phyloP scores from a whole-genome alignment of 2,113 vertebrate species.

The Perognathus longimembris region DNA sequence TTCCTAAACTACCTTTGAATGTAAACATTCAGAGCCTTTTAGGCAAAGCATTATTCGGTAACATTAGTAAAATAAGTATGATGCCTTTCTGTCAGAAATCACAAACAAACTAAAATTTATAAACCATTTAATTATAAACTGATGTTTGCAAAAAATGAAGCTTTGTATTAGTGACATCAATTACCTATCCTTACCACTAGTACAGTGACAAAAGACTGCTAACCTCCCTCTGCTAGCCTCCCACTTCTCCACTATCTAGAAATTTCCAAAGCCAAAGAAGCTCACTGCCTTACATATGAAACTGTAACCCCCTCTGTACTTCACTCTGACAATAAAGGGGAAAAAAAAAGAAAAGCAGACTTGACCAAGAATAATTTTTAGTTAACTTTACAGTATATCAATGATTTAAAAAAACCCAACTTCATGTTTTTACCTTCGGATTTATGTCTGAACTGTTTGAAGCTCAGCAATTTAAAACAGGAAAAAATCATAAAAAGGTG shows the following conservation, averaged over 20 bases:
- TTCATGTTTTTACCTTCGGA: background rate
- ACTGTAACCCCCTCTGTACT: too few species aligned
- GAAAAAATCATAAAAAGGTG: background rate
- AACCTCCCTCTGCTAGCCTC: too few species aligned
- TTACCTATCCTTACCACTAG: background rate
- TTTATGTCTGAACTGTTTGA: background rate
- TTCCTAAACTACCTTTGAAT: background rate
- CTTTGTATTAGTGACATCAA: background rate
- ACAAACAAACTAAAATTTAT: background rate
- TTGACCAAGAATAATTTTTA: background rate
- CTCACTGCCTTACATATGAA: too few species aligned
- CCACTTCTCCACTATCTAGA: background rate
- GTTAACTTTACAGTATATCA: background rate
- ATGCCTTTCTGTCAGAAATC: background rate
- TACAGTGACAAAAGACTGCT: background rate
- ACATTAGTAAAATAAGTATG: too few species aligned
- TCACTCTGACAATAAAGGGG: too few species aligned
- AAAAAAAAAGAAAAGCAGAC: background rate
- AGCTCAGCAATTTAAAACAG: slow-evolving; percentile 12
- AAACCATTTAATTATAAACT: background rate
- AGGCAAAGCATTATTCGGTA: background rate
- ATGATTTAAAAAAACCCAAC: slow-evolving; percentile 38
- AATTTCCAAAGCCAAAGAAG: background rate
- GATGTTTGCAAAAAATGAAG: background rate
- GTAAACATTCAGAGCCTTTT: background rate